Evolutionary conservation across 1,140 invertebrate genomes (phyloP).

Genomic region (Hetaerina americana): DNA sequence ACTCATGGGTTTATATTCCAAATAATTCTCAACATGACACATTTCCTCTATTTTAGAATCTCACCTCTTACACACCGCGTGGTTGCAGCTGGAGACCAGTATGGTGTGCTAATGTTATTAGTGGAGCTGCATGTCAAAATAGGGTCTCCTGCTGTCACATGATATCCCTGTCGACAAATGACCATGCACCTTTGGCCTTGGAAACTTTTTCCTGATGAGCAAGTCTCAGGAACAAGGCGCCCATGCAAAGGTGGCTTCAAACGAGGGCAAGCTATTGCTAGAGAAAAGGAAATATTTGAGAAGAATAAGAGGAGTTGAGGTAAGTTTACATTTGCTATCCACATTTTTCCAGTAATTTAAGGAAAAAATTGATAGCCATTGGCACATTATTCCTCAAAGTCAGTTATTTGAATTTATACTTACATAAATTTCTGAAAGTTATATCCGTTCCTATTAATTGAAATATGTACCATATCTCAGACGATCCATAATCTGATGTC

Average conservation of each 20-base stretch:
- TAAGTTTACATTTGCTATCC: no score
- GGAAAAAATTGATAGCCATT: no score
- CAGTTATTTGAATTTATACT: no score
- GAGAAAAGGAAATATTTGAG: conserved; percentile 10
- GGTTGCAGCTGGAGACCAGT: not conserved
- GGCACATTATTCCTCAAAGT: no score
- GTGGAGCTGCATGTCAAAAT: not conserved
- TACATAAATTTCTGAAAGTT: no score
- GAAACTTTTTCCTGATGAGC: conserved; percentile 26
- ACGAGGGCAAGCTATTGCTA: conserved; percentile 28
- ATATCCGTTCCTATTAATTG: no score
- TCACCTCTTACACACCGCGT: not conserved
- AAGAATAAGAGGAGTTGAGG: not conserved
- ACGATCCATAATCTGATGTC: no score
- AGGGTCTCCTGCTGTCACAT: conserved; percentile 10
- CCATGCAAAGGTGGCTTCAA: conserved; percentile 29
- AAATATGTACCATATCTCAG: no score
- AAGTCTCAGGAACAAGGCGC: conserved; percentile 29
- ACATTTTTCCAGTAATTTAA: no score
- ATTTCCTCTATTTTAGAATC: no score
- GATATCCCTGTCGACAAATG: conserved; percentile 13
- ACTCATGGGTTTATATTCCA: no score
- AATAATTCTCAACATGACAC: no score
- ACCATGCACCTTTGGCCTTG: conserved; percentile 30
- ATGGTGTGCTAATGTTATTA: not conserved